A percentile compares a stretch with the other conserved stretches of the same genome.
These are phyloP conservation scores for Candidula unifasciata DNA, from an alignment of 2,888 invertebrate genomes.

Conservation along the genomic window DNA sequence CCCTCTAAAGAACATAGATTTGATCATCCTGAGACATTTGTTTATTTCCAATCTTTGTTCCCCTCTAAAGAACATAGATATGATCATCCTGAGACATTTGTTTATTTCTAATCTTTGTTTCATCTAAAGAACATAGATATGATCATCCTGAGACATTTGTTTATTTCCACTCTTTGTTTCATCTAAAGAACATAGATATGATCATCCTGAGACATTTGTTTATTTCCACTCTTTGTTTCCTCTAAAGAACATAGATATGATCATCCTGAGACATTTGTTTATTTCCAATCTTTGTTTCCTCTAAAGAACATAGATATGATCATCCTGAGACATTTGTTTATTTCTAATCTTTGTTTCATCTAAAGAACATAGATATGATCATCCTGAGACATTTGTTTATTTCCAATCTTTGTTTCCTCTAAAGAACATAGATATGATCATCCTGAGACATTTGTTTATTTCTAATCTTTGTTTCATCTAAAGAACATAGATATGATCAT, in stretches of 20 bases:
- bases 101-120: background rate
- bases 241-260: conserved; percentile 16
- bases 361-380: conserved; percentile 20
- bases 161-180: background rate
- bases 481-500: too few relatives aligned
- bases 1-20: background rate
- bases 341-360: background rate
- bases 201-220: background rate
- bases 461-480: background rate
- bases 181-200: conserved; percentile 11
- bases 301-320: conserved; percentile 18
- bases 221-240: background rate
- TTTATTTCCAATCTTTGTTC: background rate
- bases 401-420: background rate
- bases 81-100: conserved; percentile 5
- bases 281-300: background rate
- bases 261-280: background rate
- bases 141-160: background rate
- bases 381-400: background rate
- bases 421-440: conserved; percentile 22
- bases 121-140: background rate
- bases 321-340: background rate
- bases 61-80: background rate
- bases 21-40: conserved; percentile 5
- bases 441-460: background rate